Base-by-base conservation (phyloP, 2,888 invertebrate species). In the Parnassius glacialis region DNA sequence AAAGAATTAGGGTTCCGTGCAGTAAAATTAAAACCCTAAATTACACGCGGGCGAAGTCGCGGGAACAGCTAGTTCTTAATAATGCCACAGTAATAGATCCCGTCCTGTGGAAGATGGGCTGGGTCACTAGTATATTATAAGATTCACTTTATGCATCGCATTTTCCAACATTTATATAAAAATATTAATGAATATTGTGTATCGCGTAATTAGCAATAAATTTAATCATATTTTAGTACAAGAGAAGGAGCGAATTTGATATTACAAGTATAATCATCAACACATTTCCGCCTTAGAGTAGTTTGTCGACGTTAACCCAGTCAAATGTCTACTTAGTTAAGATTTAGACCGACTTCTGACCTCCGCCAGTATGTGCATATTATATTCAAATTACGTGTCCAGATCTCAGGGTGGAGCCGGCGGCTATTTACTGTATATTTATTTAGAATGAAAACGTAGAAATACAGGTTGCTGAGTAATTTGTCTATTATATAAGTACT, bases 351-450 rank as follows among this genome's bases (percentile, higher is more conserved):
- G 60, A 65, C 64, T 62, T 54, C 61, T 57, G 57, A 51, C 54
- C 54, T 44, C 62, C 57, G 57, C 50, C 25, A 65, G 64, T 64
- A 64, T 62, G 67, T 55, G 42, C 59, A 61, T 61, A 66, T 67
- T 69, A 66, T 67, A 67, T 69, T 67, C 65, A 71, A 74, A 74
- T 74, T 73, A 73, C 62, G 62, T 65, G 67, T 71, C 70, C 72
- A 70, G 66, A 57, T 54, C 50, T 55, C 64, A 65, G 62, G 63
- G 45, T 54, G 50, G 47, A 55, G 61, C 57, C 67, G 67, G 53
- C 64, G 67, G 70, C 64, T 67, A 64, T 65, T 58, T 65, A 57
- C 67, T 65, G 66, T 60, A 64, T 70, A 68, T 72, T 68, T 71
- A 16, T 74, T 71, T 70, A 70, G 70, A 68, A 65, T 66, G 67